A percentile compares a stretch with the other conserved stretches of the same genome.
phyloP scores from a whole-genome alignment of 2,113 vertebrate genomes.

The Ancistrus triradiatus region DNA sequence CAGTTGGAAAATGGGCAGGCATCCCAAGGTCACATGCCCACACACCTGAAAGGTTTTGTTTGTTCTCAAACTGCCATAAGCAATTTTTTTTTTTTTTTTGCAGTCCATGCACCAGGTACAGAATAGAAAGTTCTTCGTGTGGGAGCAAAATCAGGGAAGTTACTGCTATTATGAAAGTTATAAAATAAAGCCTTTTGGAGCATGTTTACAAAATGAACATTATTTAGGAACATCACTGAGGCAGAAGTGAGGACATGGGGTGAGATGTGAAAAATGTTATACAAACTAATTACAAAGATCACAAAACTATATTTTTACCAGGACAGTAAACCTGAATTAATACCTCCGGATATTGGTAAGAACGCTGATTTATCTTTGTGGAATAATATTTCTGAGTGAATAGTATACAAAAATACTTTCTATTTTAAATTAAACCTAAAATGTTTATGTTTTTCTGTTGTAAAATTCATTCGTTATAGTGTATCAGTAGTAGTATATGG shows the following conservation, averaged over 20 bases:
- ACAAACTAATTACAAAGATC: too few relatives aligned
- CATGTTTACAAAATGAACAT: neutral
- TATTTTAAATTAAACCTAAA: too few relatives aligned
- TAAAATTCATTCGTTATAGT: too few relatives aligned
- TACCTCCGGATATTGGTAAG: too few relatives aligned
- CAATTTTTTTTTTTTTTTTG: slow-evolving; percentile 44
- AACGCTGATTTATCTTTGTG: too few relatives aligned
- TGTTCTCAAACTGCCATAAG: slow-evolving; percentile 55
- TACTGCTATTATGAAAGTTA: slow-evolving; percentile 28
- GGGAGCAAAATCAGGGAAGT: slow-evolving; percentile 23
- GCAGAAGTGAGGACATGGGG: neutral
- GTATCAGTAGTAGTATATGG: too few relatives aligned
- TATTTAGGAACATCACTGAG: slow-evolving; percentile 16
- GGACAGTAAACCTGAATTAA: too few relatives aligned
- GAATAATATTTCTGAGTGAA: too few relatives aligned
- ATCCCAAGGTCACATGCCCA: slow-evolving; percentile 63
- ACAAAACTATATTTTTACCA: too few relatives aligned
- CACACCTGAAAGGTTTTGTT: slow-evolving; percentile 54
- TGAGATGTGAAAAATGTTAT: neutral
- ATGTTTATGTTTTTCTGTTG: too few relatives aligned
- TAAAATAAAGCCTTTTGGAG: slow-evolving; percentile 33
- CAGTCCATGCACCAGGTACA: slow-evolving; percentile 48
- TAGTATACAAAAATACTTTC: too few relatives aligned
- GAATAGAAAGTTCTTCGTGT: slow-evolving; percentile 27
- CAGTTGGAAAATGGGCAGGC: slow-evolving; percentile 59